Base-by-base conservation (phyloP, 2,113 vertebrate species). In the Pelobates fuscus region DNA sequence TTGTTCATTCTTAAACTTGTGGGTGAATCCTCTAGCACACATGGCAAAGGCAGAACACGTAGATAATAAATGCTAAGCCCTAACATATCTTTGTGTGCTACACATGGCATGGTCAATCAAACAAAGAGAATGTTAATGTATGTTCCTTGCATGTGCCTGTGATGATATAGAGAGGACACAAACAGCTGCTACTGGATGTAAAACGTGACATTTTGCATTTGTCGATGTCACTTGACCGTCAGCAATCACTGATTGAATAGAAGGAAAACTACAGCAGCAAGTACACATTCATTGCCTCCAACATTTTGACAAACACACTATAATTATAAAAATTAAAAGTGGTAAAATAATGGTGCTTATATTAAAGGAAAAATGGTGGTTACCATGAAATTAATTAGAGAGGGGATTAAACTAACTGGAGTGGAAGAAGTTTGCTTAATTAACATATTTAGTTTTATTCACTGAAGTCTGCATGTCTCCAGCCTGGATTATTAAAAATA, bases 171-270 rank as follows among this genome's bases (percentile, higher is more conserved):
- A 25, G 12, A 30, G 63, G 46, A 37, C 66, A 41, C 37, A 46
- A 59, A 65, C 72, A 76, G 72, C 72, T 76, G 72, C 72, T 67
- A 23, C 55, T 67, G 63, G 25, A 67, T 60, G 72, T 76, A 76
- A 76, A 76, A 32, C 24, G 29, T 76, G 63, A 7, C 72, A 60
- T 17, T 24, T 30, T 46, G 25, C 20, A 59, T 49, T 67, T 25
- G 27, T 67, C 15, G 29, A 2, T 76, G 63, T 67, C 71, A 75
- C 17, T 27, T 41, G 55, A 17, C 71, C 30, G 66, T 74, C 23
- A 15, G 18, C 27, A 59, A 49, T 49, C 14, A 41, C 37, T 41
- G 37, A 41, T 41, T 41, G 1, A 41, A 41, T 2, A 1, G 1
- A 41, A 41, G 14, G 10, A 5, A 41, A 41, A 41, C 7, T 8